These are phyloP conservation scores for Capra hircus DNA, from an alignment of 2,113 vertebrate genomes.

Conservation along the genomic window DNA sequence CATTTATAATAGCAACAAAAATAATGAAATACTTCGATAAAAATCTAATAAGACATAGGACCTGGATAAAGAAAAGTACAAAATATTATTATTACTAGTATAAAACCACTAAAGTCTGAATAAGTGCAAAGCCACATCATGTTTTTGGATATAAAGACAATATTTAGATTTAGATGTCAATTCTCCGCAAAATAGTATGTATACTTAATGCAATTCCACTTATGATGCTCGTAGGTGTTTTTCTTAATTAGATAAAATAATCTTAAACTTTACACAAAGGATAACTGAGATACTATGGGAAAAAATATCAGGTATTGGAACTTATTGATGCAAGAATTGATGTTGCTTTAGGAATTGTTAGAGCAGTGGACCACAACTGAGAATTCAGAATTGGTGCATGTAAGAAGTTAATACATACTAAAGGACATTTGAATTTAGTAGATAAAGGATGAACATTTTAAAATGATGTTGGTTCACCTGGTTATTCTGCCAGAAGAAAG, in stretches of 20 bases:
- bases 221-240: neutral
- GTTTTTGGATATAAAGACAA: neutral
- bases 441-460: neutral
- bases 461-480: neutral
- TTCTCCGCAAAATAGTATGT: neutral
- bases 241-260: neutral
- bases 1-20: neutral
- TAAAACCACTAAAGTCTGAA: neutral
- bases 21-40: neutral
- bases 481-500: neutral
- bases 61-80: neutral
- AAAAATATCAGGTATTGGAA: neutral
- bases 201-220: neutral
- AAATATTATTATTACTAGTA: neutral
- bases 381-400: neutral
- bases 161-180: constrained; percentile 13
- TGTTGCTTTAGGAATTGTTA: neutral
- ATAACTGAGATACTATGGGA: neutral
- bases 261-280: neutral
- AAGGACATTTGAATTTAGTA: neutral
- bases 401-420: neutral
- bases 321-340: neutral
- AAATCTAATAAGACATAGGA: neutral
- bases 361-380: neutral
- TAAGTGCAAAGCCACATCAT: neutral